Conservation (phyloP, 2,888 invertebrate genomes). For the Galerucella calmariensis region DNA sequence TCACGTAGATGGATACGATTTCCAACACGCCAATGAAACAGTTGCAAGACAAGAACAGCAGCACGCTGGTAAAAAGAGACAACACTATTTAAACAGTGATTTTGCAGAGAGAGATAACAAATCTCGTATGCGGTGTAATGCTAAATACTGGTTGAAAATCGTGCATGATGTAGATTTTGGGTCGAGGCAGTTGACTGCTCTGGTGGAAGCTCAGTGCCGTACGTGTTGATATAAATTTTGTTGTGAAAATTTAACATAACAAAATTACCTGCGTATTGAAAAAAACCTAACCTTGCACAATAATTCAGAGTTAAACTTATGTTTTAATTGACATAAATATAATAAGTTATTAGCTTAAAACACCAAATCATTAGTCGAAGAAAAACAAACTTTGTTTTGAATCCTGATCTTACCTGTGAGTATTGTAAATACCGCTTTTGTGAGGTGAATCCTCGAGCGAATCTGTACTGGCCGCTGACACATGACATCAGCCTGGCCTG, state of each 20-base stretch:
- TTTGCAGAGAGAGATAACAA: constrained; percentile 28
- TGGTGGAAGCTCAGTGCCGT: constrained; percentile 36
- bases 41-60: constrained; percentile 38
- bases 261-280: background rate
- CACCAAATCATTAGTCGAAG: no score
- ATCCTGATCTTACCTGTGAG: no score
- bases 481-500: no score
- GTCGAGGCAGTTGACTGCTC: constrained; percentile 33
- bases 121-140: constrained; percentile 33
- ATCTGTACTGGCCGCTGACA: no score
- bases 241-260: background rate
- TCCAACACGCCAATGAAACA: constrained; percentile 40
- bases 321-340: no score
- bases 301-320: no score
- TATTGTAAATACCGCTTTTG: no score
- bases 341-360: no score
- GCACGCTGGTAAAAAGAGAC: constrained; percentile 31
- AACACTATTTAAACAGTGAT: constrained; percentile 21
- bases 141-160: constrained; percentile 32
- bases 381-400: no score
- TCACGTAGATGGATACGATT: constrained; percentile 29
- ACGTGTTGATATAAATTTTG: background rate
- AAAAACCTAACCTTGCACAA: no score
- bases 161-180: constrained; percentile 24
- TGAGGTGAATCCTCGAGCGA: no score